These are phyloP conservation scores for Eubasilissa regina DNA, from an alignment of 1,140 invertebrate genomes.

Conservation along the genomic window DNA sequence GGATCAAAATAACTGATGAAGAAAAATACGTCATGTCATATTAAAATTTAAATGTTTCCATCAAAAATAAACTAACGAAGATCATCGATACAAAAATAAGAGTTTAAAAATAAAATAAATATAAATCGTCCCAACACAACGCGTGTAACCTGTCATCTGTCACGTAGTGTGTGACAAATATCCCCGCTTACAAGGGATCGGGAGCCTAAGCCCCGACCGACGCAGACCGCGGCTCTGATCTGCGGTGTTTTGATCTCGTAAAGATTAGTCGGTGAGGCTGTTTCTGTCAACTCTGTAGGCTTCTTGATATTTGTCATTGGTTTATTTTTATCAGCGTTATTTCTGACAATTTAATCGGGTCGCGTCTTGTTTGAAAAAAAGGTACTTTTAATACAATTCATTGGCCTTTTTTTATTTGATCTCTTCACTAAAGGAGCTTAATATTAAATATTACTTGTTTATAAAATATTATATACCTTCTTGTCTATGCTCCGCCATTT, in stretches of 20 bases:
- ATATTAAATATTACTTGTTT: too few relatives aligned
- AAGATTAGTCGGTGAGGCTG: not conserved
- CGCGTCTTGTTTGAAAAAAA: not conserved
- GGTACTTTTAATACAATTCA: not conserved
- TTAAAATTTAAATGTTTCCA: too few relatives aligned
- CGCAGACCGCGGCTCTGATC: slow-evolving; percentile 3
- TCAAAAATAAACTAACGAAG: not conserved
- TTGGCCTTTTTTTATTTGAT: too few relatives aligned
- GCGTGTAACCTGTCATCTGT: not conserved
- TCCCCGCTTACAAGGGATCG: slow-evolving; percentile 5
- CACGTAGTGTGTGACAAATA: slow-evolving; percentile 11
- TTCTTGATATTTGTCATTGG: not conserved
- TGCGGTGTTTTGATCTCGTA: slow-evolving; percentile 2
- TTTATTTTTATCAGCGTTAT: slow-evolving; percentile 1
- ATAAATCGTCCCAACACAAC: not conserved
- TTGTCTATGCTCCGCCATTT: too few relatives aligned
- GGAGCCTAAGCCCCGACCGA: not conserved
- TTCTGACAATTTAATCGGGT: not conserved
- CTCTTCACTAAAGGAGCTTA: too few relatives aligned
- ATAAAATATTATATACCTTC: too few relatives aligned
- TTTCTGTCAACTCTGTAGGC: slow-evolving; percentile 16
- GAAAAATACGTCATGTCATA: too few relatives aligned
- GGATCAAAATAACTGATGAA: too few relatives aligned
- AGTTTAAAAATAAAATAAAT: not conserved
- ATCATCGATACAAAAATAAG: not conserved